Conservation (phyloP, 2,797 vertebrate genomes). For the Tadarida brasiliensis region DNA sequence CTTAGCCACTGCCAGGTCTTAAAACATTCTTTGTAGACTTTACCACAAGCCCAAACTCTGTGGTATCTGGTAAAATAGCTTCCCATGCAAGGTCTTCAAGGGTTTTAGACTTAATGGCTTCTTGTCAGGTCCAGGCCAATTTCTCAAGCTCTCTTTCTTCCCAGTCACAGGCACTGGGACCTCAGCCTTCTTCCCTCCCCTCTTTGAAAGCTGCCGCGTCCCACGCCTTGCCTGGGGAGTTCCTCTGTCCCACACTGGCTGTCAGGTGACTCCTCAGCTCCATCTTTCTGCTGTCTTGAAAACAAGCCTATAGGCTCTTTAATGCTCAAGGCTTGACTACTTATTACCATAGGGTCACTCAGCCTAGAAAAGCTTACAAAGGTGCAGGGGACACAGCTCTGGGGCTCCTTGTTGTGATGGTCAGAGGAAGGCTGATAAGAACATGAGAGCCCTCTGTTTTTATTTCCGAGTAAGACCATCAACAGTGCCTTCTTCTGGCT, state of each 20-base stretch:
- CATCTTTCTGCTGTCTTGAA: not conserved
- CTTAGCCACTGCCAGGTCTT: constrained; percentile 24
- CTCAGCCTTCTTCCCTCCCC: not conserved
- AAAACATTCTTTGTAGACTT: constrained; percentile 22
- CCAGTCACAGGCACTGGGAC: not conserved
- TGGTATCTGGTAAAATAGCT: not conserved
- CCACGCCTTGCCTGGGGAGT: not conserved
- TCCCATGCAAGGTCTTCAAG: not conserved
- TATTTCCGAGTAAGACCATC: not conserved
- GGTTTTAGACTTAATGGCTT: not conserved
- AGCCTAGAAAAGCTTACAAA: not conserved
- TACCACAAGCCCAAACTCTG: not conserved
- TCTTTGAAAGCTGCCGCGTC: not conserved
- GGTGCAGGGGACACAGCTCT: not conserved
- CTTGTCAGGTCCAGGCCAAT: not conserved
- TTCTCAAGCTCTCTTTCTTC: not conserved
- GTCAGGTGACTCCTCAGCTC: not conserved
- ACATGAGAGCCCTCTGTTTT: not conserved
- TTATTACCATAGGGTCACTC: not conserved
- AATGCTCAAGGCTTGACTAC: not conserved
- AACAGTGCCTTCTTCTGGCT: not conserved
- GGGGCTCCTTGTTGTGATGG: not conserved
- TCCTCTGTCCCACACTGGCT: not conserved
- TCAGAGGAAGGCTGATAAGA: not conserved
- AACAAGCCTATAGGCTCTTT: not conserved